Evolutionary conservation across 2,797 vertebrate genomes (phyloP), one percentile per base, ranked within the genome.

Genomic region (Dipus sagitta): DNA sequence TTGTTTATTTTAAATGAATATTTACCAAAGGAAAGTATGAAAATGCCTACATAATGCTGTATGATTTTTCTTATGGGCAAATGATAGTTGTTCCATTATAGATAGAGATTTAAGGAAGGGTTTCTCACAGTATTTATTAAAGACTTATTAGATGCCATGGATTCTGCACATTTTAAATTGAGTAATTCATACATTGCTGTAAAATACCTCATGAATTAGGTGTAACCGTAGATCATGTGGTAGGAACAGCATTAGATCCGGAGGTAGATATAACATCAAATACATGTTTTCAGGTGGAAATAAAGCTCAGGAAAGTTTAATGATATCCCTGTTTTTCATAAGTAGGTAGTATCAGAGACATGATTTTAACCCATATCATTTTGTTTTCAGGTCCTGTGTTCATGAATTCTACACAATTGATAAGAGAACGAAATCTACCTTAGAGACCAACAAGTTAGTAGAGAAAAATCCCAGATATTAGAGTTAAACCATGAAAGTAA

Each of bases 1-100:
- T 32, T 85, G 67, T 58, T 95, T 92, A 52, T 71, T 64, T 90
- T 67, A 80, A 82, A 74, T 79, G 23, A 70, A 42, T 77, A 80
- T 79, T 82, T 58, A 21, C 17, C 24, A 79, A 47, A 92, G 24
- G 11, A 13, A 83, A 88, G 12, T 83, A 70, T 83, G 62, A 91
- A 93, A 91, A 86, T 24, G 3, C 3, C 9, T 64, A 32, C 65
- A 74, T 75, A 9, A 17, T 70, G 91, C 47, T 92, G 7, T 42
- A 14, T 52, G 3, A 0, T 47, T 74, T 88, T 72, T 84, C 26
- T 82, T 26, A 67, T 26, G 17, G 5, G 54, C 6, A 93, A 87
- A 32, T 82, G 8, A 54, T 13, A 92, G 34, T 74, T 91, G 7
- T 62, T 76, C 26, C 21, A 42, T 17, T 85, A 87, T 65, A 88